Evolutionary conservation across 23 tunicate genomes (phyloP).

Genomic region (Trididemnum clinides): DNA sequence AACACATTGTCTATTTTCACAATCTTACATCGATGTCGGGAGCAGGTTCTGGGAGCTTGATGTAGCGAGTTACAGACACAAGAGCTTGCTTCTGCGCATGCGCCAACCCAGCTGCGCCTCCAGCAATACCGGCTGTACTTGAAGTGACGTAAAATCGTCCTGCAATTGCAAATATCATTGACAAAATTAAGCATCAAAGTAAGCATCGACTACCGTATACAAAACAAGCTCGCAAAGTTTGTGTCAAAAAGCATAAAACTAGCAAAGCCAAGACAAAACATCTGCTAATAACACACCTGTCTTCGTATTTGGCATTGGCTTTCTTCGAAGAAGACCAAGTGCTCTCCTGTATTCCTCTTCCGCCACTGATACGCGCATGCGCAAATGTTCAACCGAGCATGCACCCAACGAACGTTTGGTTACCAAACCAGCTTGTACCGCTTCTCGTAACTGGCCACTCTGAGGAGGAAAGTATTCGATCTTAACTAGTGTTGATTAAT

Average conservation of each 20-base stretch:
- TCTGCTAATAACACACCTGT: constrained; percentile 51
- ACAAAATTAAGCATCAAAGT: too few species aligned
- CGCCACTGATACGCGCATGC: constrained; percentile 48
- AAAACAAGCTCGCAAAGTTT: too few species aligned
- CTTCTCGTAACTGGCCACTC: constrained; percentile 91
- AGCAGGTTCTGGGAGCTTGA: constrained; percentile 65
- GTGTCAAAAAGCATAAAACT: too few species aligned
- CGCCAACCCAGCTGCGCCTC: constrained; percentile 62
- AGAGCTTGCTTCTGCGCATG: constrained; percentile 79
- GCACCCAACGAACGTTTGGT: constrained; percentile 63
- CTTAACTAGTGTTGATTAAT: too few species aligned
- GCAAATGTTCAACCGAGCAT: constrained; percentile 72
- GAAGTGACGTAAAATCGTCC: constrained; percentile 84
- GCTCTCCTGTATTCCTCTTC: constrained; percentile 93
- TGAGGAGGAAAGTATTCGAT: neutral
- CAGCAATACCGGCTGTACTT: constrained; percentile 60
- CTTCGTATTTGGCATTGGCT: constrained; percentile 93
- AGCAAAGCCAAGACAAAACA: too few species aligned
- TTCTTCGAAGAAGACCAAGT: constrained; percentile 77
- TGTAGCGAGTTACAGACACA: constrained; percentile 67
- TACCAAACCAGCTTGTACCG: constrained; percentile 78
- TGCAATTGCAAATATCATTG: too few species aligned
- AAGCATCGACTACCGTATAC: too few species aligned
- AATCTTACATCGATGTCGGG: constrained; percentile 41
- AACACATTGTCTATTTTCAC: too few species aligned